phyloP scores from a whole-genome alignment of 2,888 invertebrate species.

The Aethes cnicana region DNA sequence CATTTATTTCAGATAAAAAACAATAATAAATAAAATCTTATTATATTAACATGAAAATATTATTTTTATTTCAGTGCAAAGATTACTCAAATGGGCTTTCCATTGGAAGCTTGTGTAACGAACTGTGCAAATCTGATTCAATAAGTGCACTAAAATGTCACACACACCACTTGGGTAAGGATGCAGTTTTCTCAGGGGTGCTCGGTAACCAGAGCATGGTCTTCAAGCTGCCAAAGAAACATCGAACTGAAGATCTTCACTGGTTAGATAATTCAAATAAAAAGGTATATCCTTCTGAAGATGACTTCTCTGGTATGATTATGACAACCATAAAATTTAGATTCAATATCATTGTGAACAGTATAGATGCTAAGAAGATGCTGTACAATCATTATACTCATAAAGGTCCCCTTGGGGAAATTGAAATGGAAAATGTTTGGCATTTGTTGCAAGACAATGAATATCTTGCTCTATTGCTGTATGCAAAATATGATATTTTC shows the following conservation, averaged over 20 bases:
- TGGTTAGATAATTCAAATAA: conserved; percentile 61
- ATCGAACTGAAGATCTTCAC: conserved; percentile 64
- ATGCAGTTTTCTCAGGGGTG: conserved; percentile 82
- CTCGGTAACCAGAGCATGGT: conserved; percentile 82
- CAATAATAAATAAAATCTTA: background rate
- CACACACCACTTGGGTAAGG: conserved; percentile 83
- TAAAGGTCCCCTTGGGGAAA: conserved; percentile 55
- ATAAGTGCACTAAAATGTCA: conserved; percentile 83
- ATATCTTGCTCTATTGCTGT: conserved; percentile 83
- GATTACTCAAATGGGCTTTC: conserved; percentile 77
- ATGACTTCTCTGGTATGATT: conserved; percentile 77
- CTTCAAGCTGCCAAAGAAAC: conserved; percentile 77
- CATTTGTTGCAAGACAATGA: conserved; percentile 85
- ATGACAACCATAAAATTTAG: conserved; percentile 74
- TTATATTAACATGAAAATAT: background rate
- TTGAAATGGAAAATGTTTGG: conserved; percentile 85
- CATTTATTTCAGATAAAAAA: too few species aligned
- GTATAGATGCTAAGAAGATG: conserved; percentile 72
- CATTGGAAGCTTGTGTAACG: conserved; percentile 84
- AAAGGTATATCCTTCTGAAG: conserved; percentile 67
- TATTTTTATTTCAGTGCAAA: conserved; percentile 78
- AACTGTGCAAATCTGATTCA: conserved; percentile 80
- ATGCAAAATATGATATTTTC: conserved; percentile 83
- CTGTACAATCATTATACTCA: conserved; percentile 66
- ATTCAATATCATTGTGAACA: conserved; percentile 78